Conservation (phyloP, 2,888 invertebrate species). For the Micoletzkya japonica region DNA sequence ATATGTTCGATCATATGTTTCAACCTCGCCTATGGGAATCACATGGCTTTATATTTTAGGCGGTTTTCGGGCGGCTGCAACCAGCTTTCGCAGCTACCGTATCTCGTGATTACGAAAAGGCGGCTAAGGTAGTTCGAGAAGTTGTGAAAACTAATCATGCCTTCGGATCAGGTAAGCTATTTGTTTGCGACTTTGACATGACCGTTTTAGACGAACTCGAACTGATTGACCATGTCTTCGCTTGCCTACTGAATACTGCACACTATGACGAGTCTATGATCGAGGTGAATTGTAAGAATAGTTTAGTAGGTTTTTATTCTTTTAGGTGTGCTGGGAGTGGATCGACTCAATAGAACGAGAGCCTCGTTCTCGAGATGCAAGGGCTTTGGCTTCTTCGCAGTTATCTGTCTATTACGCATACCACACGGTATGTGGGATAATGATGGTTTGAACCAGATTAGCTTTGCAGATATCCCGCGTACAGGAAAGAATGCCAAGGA, state of each 20-base stretch:
- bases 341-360: conserved; percentile 47
- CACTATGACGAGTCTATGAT: conserved; percentile 52
- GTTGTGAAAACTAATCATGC: conserved; percentile 33
- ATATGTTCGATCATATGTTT: too few relatives aligned
- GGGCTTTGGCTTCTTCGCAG: conserved; percentile 42
- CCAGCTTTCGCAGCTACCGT: conserved; percentile 50
- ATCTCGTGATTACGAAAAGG: conserved; percentile 48
- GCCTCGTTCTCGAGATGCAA: conserved; percentile 39
- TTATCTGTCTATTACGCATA: conserved; percentile 51
- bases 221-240: conserved; percentile 51
- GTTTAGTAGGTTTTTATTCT: background rate
- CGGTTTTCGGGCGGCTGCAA: conserved; percentile 30
- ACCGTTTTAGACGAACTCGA: conserved; percentile 47
- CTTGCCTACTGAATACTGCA: conserved; percentile 49
- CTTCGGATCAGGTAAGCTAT: conserved; percentile 33
- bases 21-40: too few relatives aligned
- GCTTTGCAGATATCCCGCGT: conserved; percentile 45
- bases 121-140: conserved; percentile 16
- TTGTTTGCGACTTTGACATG: background rate
- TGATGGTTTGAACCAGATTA: background rate
- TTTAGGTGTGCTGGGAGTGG: conserved; percentile 54
- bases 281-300: conserved; percentile 32
- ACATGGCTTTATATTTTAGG: background rate
- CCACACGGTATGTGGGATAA: conserved; percentile 37
- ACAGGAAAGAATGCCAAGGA: conserved; percentile 46